Conservation (phyloP, 1,140 invertebrate genomes). For the Papilio helenus region DNA sequence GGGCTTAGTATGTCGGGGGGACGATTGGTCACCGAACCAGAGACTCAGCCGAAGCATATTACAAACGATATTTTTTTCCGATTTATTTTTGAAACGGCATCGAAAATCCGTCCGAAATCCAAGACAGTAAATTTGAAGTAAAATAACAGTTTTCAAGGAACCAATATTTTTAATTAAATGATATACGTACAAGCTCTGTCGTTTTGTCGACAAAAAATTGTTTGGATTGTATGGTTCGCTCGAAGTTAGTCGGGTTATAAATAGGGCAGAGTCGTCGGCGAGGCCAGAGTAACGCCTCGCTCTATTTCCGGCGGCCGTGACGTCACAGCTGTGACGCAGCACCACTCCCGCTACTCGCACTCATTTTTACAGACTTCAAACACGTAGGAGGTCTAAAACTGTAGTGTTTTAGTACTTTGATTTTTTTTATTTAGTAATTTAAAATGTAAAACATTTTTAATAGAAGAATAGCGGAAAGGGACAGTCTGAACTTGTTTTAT, state of each 20-base stretch:
- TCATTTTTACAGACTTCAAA: constrained; percentile 7
- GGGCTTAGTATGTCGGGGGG: constrained; percentile 87
- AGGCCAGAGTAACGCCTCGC: constrained; percentile 37
- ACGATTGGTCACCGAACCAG: constrained; percentile 84
- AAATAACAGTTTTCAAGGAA: too few species aligned
- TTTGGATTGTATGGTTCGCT: neutral
- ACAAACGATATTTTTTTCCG: too few species aligned
- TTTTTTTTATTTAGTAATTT: neutral
- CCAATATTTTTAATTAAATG: neutral
- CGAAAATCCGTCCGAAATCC: too few species aligned
- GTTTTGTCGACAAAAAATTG: constrained; percentile 20
- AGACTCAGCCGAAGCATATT: constrained; percentile 63
- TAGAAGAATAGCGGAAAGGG: too few species aligned
- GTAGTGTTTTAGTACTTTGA: neutral
- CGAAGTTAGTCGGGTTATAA: constrained; percentile 35
- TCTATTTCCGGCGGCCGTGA: constrained; percentile 40
- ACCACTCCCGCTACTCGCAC: constrained; percentile 2
- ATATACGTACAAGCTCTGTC: neutral
- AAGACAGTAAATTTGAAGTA: too few species aligned
- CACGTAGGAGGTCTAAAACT: neutral
- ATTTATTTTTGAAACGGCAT: too few species aligned
- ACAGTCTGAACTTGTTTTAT: too few species aligned
- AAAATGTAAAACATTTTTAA: neutral
- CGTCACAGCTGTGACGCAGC: constrained; percentile 37
- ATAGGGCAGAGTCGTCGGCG: constrained; percentile 38